Conservation (phyloP, 2,888 invertebrate genomes). For the Athalia rosae region DNA sequence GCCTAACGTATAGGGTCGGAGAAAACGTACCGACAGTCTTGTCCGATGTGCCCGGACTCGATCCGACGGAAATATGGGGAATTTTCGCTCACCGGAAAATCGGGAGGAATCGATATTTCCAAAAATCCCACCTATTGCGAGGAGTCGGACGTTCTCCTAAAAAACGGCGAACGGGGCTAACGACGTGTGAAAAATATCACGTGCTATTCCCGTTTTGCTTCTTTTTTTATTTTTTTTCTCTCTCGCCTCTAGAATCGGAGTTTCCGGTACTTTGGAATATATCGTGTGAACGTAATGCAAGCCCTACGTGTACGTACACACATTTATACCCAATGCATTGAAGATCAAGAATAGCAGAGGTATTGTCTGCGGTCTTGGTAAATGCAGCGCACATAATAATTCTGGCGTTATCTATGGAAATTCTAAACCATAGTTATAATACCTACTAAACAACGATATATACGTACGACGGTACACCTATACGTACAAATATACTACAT, state of each 20-base stretch:
- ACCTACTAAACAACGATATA: slow-evolving; percentile 68
- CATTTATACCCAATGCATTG: too few relatives aligned
- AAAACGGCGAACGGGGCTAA: too few relatives aligned
- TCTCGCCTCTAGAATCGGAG: too few relatives aligned
- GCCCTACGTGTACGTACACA: too few relatives aligned
- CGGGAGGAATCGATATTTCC: neutral
- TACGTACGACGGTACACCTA: slow-evolving; percentile 56
- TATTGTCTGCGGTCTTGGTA: slow-evolving; percentile 9
- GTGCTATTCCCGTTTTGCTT: too few relatives aligned
- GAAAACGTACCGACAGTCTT: slow-evolving; percentile 7
- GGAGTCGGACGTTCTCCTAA: too few relatives aligned
- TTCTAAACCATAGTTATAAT: slow-evolving; percentile 63
- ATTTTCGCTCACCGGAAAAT: neutral
- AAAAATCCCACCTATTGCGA: too few relatives aligned
- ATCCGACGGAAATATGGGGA: neutral
- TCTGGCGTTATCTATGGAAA: slow-evolving; percentile 72
- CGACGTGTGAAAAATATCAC: too few relatives aligned
- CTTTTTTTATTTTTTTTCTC: too few relatives aligned
- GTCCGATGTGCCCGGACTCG: neutral
- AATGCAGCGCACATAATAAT: slow-evolving; percentile 63
- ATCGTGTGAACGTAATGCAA: too few relatives aligned
- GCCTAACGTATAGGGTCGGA: slow-evolving; percentile 65
- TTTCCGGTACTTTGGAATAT: slow-evolving; percentile 1
- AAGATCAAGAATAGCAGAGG: neutral
- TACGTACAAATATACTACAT: neutral